phyloP scores from a whole-genome alignment of 2,797 vertebrate genomes.

The Sebastes cheni region DNA sequence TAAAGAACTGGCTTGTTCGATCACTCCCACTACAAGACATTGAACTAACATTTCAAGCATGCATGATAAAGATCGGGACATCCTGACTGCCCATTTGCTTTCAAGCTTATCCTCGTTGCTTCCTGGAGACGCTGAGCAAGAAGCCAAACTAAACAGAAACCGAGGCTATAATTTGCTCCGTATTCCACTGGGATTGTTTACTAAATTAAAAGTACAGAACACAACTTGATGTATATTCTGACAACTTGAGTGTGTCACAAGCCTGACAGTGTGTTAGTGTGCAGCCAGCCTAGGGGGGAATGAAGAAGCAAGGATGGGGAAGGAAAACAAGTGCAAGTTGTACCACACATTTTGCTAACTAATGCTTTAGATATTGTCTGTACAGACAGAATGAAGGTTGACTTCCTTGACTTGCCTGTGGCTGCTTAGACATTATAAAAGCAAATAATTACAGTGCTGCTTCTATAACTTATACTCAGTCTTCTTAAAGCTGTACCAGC shows the following conservation, averaged over 20 bases:
- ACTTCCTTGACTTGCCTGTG: background rate
- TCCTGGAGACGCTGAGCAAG: background rate
- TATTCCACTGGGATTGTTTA: too few species aligned
- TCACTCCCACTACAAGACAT: background rate
- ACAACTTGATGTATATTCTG: background rate
- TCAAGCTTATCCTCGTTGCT: background rate
- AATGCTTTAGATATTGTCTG: background rate
- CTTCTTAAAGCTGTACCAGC: conserved; percentile 8
- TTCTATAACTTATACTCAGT: background rate
- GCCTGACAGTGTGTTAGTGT: background rate
- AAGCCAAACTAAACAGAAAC: background rate
- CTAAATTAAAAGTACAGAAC: background rate
- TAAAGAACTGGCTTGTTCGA: background rate
- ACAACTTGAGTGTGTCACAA: background rate
- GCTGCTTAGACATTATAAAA: background rate
- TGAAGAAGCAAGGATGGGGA: background rate
- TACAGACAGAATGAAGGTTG: background rate
- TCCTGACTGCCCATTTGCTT: background rate
- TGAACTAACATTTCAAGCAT: background rate
- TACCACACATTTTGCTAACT: background rate
- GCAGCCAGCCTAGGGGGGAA: background rate
- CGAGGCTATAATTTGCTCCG: background rate
- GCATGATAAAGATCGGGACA: background rate
- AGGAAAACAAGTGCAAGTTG: background rate
- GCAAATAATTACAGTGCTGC: background rate